These are phyloP conservation scores for Ceratina australensis DNA, from an alignment of 1,140 invertebrate species.

Conservation along the genomic window DNA sequence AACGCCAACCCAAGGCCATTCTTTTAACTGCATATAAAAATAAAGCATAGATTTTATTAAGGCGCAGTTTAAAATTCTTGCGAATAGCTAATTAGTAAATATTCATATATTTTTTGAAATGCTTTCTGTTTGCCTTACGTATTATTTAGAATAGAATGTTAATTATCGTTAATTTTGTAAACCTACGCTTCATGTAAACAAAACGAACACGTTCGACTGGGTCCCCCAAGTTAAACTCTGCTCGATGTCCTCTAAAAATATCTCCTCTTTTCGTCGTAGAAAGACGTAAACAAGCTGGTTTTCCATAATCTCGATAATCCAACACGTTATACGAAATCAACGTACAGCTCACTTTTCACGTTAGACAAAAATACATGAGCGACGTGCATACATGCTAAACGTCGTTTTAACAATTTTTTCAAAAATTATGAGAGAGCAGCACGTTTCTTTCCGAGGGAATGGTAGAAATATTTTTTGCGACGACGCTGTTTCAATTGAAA, in stretches of 20 bases:
- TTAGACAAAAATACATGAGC: constrained; percentile 12
- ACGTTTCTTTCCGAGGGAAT: not conserved
- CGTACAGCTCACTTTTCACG: constrained; percentile 5
- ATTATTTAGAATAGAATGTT: not conserved
- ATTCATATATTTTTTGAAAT: too few relatives aligned
- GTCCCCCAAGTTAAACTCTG: too few relatives aligned
- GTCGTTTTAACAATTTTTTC: not conserved
- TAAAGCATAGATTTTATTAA: too few relatives aligned
- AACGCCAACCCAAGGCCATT: too few relatives aligned
- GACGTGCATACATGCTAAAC: too few relatives aligned
- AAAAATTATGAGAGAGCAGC: not conserved
- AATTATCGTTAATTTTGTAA: fast-evolving
- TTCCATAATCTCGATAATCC: constrained; percentile 59
- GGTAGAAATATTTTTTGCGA: constrained; percentile 14
- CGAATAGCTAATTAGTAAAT: too few relatives aligned
- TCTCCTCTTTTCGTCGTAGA: constrained; percentile 7
- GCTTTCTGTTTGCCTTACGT: too few relatives aligned
- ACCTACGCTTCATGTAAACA: not conserved
- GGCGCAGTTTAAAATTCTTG: too few relatives aligned
- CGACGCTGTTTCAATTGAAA: constrained; percentile 4
- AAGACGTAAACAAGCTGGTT: constrained; percentile 29
- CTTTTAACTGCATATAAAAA: too few relatives aligned
- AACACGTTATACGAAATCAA: constrained; percentile 25
- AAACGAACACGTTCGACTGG: not conserved
- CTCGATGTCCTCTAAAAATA: constrained; percentile 47